Conservation (phyloP, 2,113 vertebrate species). For the Trichechus manatus region DNA sequence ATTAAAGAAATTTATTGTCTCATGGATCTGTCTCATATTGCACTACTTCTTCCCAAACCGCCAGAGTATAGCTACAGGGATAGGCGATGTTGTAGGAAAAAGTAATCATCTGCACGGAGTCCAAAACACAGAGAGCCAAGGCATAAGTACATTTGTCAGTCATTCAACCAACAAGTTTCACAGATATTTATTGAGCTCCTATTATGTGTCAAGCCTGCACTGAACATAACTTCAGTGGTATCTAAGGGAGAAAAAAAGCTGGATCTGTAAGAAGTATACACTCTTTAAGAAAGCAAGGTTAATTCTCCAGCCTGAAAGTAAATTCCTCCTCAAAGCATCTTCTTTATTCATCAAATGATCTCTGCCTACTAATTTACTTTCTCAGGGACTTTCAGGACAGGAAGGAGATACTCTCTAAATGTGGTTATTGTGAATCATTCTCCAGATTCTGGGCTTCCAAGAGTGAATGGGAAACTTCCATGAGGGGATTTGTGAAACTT, state of each 20-base stretch:
- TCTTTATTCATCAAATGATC: constrained; percentile 9
- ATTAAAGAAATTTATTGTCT: background rate
- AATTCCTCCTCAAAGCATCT: background rate
- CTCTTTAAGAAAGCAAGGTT: background rate
- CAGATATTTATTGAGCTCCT: background rate
- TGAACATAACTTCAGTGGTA: background rate
- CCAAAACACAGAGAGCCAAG: background rate
- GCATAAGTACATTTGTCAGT: background rate
- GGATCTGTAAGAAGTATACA: background rate
- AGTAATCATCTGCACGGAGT: background rate
- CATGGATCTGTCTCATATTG: background rate
- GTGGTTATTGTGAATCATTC: constrained; percentile 24
- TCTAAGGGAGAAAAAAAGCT: background rate
- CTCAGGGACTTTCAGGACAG: background rate
- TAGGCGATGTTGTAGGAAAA: background rate
- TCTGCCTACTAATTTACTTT: constrained; percentile 31
- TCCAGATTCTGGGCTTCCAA: background rate
- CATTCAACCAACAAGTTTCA: background rate
- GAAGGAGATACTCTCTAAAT: constrained; percentile 33
- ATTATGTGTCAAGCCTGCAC: background rate
- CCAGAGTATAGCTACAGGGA: background rate
- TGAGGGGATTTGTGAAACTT: constrained; percentile 19
- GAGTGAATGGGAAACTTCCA: background rate
- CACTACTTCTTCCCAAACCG: background rate
- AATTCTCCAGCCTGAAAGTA: background rate